Evolutionary conservation across 92 coral and sea anemone genomes (phyloP), one percentile per base, ranked within the genome.

Genomic region (Heliopora coerulea): DNA sequence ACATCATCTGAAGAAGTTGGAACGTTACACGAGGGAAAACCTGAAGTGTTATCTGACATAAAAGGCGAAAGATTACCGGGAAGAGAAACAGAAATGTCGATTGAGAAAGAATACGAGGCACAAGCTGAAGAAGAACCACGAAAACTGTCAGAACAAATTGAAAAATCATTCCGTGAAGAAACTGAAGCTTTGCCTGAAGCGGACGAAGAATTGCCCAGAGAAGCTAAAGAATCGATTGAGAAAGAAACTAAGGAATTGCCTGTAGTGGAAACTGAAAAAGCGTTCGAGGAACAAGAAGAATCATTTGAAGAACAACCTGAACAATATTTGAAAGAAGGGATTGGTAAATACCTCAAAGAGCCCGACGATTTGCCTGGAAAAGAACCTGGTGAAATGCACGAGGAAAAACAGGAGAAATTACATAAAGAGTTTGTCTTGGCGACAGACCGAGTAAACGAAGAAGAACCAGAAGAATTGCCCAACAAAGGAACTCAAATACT

Each of bases 71-170:
- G 15, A 46, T 46, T 15, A 46, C n/a, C 2, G 52, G 52, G 23
- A 6, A 31, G 23, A 56, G 30, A 56, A 14, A 7, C 17, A 8
- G 14, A 68, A 24, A 68, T 46, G 30, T 56, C 59, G 23, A 41
- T 13, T 15, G 75, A 46, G 54, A 49, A 27, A 68, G 39, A 54
- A 30, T 10, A 17, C n/a, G 65, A 59, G 11, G 65, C 8, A 65
- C 56, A n/a, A 35, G 17, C 48, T 25, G 58, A 50, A 50, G 58
- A 50, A 6, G 58, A 50, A 50, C 10, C 18, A 18, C 9, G 18
- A 17, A 0, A 68, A 24, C 29, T 68, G 48, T 40, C 59, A 20
- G 60, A 27, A 68, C 25, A 54, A 59, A 20, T 59, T 8, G 65
- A 59, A 25, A 32, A 59, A 24, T 17, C 20, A 50, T 6, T 50